Conservation (phyloP, 2,113 vertebrate species). For the Actenoides lindsayi region DNA sequence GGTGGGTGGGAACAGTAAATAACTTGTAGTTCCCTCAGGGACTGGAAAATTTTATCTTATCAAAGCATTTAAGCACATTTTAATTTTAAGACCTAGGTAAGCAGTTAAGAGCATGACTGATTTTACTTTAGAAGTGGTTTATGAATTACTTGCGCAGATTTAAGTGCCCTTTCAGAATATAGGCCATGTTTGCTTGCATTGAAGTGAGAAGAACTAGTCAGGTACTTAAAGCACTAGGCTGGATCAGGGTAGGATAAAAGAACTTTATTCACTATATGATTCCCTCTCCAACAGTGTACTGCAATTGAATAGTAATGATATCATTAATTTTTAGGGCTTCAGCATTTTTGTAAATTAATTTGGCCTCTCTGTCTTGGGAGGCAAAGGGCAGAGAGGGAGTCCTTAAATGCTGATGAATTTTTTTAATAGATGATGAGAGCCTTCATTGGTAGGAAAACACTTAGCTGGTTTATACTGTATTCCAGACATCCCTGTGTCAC, state of each 20-base stretch:
- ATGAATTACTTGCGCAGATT: not conserved
- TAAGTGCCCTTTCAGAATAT: not conserved
- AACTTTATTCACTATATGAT: not conserved
- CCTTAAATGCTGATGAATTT: conserved; percentile 57
- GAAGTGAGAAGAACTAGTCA: not conserved
- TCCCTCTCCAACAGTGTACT: not conserved
- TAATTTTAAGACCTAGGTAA: not conserved
- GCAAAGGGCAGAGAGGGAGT: conserved; percentile 52
- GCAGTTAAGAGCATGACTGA: not conserved
- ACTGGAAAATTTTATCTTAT: not conserved
- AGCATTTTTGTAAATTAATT: conserved; percentile 65
- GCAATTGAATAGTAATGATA: conserved; percentile 54
- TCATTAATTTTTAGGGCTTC: conserved; percentile 63
- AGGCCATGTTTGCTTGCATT: not conserved
- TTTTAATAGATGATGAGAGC: conserved; percentile 28
- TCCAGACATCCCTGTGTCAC: conserved; percentile 1
- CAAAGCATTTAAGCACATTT: not conserved
- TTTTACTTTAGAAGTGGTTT: not conserved
- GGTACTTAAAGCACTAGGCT: not conserved
- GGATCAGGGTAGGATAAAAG: not conserved
- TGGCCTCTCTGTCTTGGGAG: conserved; percentile 44
- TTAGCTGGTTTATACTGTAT: conserved; percentile 42
- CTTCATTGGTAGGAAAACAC: conserved; percentile 16
- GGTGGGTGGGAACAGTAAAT: not conserved
- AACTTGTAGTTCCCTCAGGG: accelerated